Evolutionary conservation across 2,113 vertebrate species (phyloP), one percentile per base, ranked within the genome.

Genomic region (Serilophus lunatus): DNA sequence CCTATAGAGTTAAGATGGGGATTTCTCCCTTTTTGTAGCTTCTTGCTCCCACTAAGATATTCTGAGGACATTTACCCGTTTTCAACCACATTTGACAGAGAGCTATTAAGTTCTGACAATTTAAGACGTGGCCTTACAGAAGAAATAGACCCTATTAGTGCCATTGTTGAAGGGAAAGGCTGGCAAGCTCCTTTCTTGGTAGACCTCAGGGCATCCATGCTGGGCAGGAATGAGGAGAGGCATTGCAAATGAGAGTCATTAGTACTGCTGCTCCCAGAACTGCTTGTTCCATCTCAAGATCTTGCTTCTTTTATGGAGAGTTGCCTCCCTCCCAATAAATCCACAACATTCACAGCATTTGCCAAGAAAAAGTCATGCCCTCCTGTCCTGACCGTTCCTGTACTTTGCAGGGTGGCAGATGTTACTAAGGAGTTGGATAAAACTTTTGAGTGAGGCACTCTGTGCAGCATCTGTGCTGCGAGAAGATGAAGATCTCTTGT

Each of bases 181-280:
- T 87, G 36, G 44, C 44, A 78, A n/a, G 8, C 33, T 83, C 45
- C 47, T 64, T n/a, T 60, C 66, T 53, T 29, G 20, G 47, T 66
- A 84, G 85, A 84, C 18, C 38, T 71, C 38, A 56, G 42, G 68
- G 50, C 72, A 65, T 57, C 63, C 18, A 33, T 0, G 0, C 45
- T 49, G 33, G 26, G 57, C 33, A 69, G 40, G 66, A 87, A 51
- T 20, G 44, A 60, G 35, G 10, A 79, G 74, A 79, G 42, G 74
- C 40, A 44, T 33, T 49, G 64, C 54, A 86, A 61, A 65, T 5
- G 17, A 61, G 64, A 44, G 40, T 64, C 20, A 24, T 68, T 71
- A 79, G 38, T 72, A 86, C 76, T 68, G 13, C 68, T 88, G 82
- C 80, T 95, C 76, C 56, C 64, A 71, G 89, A 89, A 92, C 93